phyloP scores from a whole-genome alignment of 2,113 vertebrate genomes.

The Riparia riparia region DNA sequence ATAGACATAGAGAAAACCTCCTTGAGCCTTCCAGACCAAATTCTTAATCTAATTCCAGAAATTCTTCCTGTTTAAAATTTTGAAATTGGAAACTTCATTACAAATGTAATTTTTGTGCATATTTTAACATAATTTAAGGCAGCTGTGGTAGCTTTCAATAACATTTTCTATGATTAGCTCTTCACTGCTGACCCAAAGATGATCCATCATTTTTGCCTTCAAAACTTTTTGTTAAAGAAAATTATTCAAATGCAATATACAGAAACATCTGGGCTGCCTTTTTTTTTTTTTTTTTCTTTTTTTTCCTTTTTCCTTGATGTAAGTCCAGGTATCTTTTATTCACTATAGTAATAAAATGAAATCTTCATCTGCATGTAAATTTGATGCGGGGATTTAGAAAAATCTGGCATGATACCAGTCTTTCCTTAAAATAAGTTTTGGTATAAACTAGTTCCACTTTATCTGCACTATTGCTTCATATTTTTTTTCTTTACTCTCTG shows the following conservation, averaged over 20 bases:
- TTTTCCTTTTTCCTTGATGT: accelerated
- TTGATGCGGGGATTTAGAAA: not conserved
- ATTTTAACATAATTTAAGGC: not conserved
- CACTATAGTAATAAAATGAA: not conserved
- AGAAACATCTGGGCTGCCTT: not conserved
- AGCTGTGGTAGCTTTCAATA: not conserved
- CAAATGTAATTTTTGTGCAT: not conserved
- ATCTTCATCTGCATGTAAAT: not conserved
- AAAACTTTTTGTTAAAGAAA: not conserved
- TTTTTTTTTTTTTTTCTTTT: not conserved
- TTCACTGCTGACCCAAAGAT: not conserved
- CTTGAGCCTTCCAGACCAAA: not conserved
- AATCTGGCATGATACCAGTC: not conserved
- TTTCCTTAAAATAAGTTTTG: not conserved
- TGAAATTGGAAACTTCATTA: not conserved
- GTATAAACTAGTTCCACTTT: not conserved
- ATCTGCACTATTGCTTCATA: not conserved
- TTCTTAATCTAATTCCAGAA: not conserved
- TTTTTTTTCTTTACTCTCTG: not conserved
- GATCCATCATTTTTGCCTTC: not conserved
- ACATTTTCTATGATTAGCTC: not conserved
- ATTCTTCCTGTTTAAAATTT: not conserved
- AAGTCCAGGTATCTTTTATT: not conserved
- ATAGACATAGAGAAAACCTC: not conserved
- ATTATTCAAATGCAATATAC: not conserved